A percentile compares a stretch with the other conserved stretches of the same genome.
Conservation (phyloP, 2,797 vertebrate species). For the Pangasius larnaudii region DNA sequence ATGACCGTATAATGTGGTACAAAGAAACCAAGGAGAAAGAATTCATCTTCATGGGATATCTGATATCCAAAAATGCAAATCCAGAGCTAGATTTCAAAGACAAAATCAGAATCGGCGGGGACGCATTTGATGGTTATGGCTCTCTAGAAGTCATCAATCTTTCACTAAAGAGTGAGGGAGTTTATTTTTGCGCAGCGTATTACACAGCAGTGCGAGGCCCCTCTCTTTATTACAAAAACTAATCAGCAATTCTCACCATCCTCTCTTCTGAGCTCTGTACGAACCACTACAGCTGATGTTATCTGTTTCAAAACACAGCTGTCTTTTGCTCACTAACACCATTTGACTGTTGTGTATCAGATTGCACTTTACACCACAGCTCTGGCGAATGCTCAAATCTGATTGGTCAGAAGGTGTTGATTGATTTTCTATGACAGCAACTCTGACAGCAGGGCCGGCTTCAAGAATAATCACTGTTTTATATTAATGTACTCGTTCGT, state of each 20-base stretch:
- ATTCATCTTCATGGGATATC: conserved; percentile 49
- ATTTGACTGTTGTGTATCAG: not conserved
- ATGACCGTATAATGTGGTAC: conserved; percentile 53
- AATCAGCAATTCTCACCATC: not conserved
- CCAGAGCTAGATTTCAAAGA: conserved; percentile 23
- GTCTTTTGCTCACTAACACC: not conserved
- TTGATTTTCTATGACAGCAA: not conserved
- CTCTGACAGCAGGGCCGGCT: not conserved
- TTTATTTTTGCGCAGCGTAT: conserved; percentile 60
- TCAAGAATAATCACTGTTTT: not conserved
- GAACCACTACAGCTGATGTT: conserved; percentile 1
- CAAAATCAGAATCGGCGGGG: conserved; percentile 38
- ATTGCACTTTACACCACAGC: not conserved
- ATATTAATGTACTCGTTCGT: not conserved
- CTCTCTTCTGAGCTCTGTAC: not conserved
- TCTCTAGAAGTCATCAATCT: conserved; percentile 36
- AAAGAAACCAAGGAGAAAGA: conserved; percentile 37
- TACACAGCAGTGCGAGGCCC: conserved; percentile 42
- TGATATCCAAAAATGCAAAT: conserved; percentile 19
- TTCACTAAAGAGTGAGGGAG: conserved; percentile 24
- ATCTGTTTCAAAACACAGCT: conserved; percentile 13
- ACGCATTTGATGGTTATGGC: conserved; percentile 19
- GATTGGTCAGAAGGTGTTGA: not conserved
- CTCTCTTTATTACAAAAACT: conserved; percentile 25
- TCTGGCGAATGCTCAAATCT: not conserved